Evolutionary conservation across 2,888 invertebrate species (phyloP).

Genomic region (Epirrhoe tristata): DNA sequence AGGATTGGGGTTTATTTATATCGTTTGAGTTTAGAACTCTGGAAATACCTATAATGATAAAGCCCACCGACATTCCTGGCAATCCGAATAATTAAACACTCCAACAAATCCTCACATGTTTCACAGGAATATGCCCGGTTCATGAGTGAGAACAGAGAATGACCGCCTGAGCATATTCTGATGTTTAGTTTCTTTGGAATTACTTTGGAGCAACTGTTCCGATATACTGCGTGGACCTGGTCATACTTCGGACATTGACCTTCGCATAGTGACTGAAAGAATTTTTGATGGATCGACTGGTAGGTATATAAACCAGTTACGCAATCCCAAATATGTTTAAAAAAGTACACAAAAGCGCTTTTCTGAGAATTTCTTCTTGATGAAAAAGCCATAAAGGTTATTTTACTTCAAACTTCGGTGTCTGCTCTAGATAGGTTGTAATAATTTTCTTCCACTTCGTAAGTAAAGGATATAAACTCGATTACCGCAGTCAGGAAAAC

Average conservation of each 20-base stretch:
- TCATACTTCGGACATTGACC: too few species aligned
- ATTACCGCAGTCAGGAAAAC: slow-evolving; percentile 53
- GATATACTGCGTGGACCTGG: too few species aligned
- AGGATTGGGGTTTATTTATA: background rate
- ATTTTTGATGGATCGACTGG: too few species aligned
- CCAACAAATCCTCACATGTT: slow-evolving; percentile 25
- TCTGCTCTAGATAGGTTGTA: slow-evolving; percentile 37
- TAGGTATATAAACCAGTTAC: too few species aligned
- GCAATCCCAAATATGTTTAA: too few species aligned
- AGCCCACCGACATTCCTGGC: slow-evolving; percentile 31
- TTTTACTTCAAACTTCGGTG: slow-evolving; percentile 26
- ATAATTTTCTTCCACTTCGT: slow-evolving; percentile 38
- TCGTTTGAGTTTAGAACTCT: background rate
- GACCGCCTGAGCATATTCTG: background rate
- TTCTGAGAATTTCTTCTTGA: too few species aligned
- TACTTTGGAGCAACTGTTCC: too few species aligned
- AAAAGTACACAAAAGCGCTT: too few species aligned
- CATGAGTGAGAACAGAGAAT: background rate
- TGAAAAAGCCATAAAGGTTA: background rate
- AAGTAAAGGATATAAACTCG: slow-evolving; percentile 45
- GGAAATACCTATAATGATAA: slow-evolving; percentile 10
- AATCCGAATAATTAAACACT: slow-evolving; percentile 35
- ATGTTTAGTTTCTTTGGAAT: background rate
- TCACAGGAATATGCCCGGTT: slow-evolving; percentile 16
- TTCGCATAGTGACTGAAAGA: too few species aligned